These are phyloP conservation scores for Eilema sororculum DNA, from an alignment of 2,888 invertebrate species.

Conservation along the genomic window DNA sequence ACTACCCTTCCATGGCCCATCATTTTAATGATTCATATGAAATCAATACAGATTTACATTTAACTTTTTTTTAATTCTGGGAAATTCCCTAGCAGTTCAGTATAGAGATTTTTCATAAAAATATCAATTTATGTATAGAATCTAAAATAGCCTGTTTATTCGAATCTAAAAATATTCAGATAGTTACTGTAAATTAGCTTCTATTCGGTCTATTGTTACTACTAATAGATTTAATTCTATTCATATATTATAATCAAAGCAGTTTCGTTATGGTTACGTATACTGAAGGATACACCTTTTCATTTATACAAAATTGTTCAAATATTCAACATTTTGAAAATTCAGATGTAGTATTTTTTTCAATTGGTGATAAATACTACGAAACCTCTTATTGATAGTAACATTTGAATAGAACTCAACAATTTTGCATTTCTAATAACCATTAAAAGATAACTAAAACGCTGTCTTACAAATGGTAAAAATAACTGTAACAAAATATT, in stretches of 20 bases:
- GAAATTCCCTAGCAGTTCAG: slow-evolving; percentile 48
- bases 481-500: slow-evolving; percentile 65
- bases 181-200: slow-evolving; percentile 65
- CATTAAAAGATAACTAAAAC: slow-evolving; percentile 79
- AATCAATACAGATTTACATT: slow-evolving; percentile 70
- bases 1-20: slow-evolving; percentile 56
- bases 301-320: slow-evolving; percentile 34
- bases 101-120: slow-evolving; percentile 58
- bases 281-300: slow-evolving; percentile 38
- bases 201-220: slow-evolving; percentile 68
- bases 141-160: slow-evolving; percentile 63
- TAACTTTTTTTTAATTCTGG: slow-evolving; percentile 44
- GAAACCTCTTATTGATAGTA: slow-evolving; percentile 19
- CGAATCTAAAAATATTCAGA: slow-evolving; percentile 59
- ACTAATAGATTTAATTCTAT: slow-evolving; percentile 45
- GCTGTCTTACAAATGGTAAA: slow-evolving; percentile 72
- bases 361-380: slow-evolving; percentile 14
- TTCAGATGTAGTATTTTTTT: background rate
- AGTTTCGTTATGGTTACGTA: slow-evolving; percentile 22
- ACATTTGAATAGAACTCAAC: slow-evolving; percentile 48
- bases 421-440: slow-evolving; percentile 52
- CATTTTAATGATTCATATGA: slow-evolving; percentile 49
- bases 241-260: slow-evolving; percentile 40
- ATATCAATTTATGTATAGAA: slow-evolving; percentile 57
- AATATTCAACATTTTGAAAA: background rate